These are phyloP conservation scores for Odontophorus gujanensis DNA, from an alignment of 2,113 vertebrate species.

Conservation along the genomic window DNA sequence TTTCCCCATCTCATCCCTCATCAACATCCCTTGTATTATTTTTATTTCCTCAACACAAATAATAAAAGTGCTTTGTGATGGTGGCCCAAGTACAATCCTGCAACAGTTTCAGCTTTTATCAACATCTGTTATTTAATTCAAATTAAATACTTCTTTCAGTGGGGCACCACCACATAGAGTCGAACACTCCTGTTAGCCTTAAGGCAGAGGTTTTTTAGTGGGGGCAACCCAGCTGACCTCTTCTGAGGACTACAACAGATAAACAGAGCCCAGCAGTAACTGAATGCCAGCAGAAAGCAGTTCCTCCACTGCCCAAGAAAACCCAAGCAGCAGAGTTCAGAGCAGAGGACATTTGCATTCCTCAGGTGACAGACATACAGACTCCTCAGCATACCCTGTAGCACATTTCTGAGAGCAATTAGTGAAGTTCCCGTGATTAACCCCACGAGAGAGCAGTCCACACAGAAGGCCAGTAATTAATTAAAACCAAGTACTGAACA, in stretches of 20 bases:
- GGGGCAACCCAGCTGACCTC: background rate
- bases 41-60: background rate
- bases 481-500: background rate
- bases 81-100: background rate
- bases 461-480: background rate
- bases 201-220: background rate
- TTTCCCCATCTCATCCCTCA: background rate
- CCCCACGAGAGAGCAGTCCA: background rate
- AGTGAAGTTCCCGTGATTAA: background rate
- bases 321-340: background rate
- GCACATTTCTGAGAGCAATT: background rate
- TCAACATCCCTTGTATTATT: background rate
- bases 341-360: background rate
- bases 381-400: background rate
- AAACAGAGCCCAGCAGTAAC: background rate
- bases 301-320: background rate
- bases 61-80: background rate
- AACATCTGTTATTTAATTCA: background rate
- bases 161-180: background rate
- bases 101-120: background rate
- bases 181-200: background rate
- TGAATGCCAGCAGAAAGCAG: constrained; percentile 5
- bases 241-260: background rate
- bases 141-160: background rate
- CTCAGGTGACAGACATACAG: background rate